A percentile compares a stretch with the other conserved stretches of the same genome.
These are phyloP conservation scores for Fulica atra DNA, from an alignment of 2,113 vertebrate species.

Conservation along the genomic window DNA sequence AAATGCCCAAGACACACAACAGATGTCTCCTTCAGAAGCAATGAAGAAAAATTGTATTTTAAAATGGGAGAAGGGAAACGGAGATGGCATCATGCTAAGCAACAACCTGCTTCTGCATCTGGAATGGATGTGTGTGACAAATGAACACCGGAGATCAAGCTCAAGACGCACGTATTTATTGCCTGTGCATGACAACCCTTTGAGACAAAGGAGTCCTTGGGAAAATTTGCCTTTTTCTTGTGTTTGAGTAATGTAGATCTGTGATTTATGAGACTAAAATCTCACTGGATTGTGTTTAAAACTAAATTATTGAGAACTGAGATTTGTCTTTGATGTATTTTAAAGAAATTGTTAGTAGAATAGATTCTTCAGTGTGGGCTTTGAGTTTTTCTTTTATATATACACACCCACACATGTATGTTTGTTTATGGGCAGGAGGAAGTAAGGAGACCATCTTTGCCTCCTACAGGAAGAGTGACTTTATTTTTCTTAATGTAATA, in stretches of 20 bases:
- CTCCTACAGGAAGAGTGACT: background rate
- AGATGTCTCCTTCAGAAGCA: slow-evolving; percentile 44
- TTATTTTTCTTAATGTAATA: background rate
- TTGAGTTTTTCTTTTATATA: background rate
- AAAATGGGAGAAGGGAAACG: background rate
- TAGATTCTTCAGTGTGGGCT: background rate
- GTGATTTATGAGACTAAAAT: background rate
- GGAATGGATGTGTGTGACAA: background rate
- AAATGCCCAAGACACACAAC: background rate
- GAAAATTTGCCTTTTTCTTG: background rate
- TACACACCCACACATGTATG: rapidly evolving
- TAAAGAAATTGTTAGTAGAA: background rate
- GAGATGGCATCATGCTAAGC: slow-evolving; percentile 29
- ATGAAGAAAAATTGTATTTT: slow-evolving; percentile 15
- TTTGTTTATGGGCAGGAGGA: background rate
- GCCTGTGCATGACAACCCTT: background rate
- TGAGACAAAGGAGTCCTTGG: background rate
- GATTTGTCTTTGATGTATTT: background rate
- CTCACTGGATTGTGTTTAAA: background rate
- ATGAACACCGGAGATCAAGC: background rate
- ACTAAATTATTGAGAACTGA: background rate
- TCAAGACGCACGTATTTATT: background rate
- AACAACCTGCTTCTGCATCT: slow-evolving; percentile 44
- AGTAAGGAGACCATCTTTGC: background rate
- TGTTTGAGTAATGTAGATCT: background rate